Conservation (phyloP, 2,888 invertebrate species). For the Hypena proboscidalis region DNA sequence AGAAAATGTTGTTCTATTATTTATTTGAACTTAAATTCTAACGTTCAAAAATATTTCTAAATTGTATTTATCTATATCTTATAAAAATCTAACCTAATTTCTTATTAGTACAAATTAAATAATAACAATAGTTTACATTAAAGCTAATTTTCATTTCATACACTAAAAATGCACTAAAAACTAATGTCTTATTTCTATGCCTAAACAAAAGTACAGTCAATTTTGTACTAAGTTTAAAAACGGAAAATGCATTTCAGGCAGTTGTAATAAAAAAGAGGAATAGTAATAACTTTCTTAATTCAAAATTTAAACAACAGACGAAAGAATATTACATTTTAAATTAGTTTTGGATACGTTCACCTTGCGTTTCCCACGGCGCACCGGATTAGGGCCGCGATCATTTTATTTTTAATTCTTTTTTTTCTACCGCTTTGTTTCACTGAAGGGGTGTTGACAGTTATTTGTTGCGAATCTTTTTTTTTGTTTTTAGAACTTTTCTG, state of each 20-base stretch:
- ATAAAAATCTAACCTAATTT: no score
- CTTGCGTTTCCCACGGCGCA: slow-evolving; percentile 82
- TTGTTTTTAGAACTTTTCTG: slow-evolving; percentile 68
- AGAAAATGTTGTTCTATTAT: slow-evolving; percentile 3
- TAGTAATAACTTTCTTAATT: slow-evolving; percentile 52
- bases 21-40: no score
- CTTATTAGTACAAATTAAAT: no score
- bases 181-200: no score
- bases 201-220: no score
- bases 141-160: no score
- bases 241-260: slow-evolving; percentile 8
- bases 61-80: no score
- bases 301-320: slow-evolving; percentile 63
- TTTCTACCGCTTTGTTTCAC: slow-evolving; percentile 75
- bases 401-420: slow-evolving; percentile 74
- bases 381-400: slow-evolving; percentile 70
- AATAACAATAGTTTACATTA: no score
- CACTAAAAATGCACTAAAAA: no score
- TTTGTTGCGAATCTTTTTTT: slow-evolving; percentile 81
- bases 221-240: slow-evolving; percentile 10
- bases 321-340: slow-evolving; percentile 84
- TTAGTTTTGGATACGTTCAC: slow-evolving; percentile 83
- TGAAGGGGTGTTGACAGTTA: slow-evolving; percentile 85
- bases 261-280: slow-evolving; percentile 31
- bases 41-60: no score